Evolutionary conservation across 2,113 vertebrate species (phyloP).

Genomic region (Nycticebus coucang): DNA sequence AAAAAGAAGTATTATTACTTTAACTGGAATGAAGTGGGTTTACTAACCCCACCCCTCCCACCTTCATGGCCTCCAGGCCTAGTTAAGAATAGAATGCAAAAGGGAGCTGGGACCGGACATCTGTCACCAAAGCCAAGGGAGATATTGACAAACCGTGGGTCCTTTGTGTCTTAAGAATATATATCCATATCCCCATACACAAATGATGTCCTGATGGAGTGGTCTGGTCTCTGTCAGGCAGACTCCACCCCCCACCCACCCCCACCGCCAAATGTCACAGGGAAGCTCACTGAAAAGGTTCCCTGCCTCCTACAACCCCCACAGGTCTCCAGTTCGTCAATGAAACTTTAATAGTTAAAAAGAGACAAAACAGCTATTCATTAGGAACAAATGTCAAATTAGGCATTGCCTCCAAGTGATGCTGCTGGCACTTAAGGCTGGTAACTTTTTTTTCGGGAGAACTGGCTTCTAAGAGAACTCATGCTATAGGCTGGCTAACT

Average conservation of each 20-base stretch:
- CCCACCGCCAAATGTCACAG: not conserved
- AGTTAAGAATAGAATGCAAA: slow-evolving; percentile 55
- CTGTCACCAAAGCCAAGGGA: slow-evolving; percentile 69
- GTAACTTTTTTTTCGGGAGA: slow-evolving; percentile 46
- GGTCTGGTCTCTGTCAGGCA: not conserved
- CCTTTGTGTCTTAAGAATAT: slow-evolving; percentile 74
- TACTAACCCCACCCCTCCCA: slow-evolving; percentile 15
- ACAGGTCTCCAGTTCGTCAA: slow-evolving; percentile 30
- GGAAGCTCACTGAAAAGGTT: not conserved
- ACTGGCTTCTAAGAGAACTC: not conserved
- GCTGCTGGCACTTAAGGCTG: not conserved
- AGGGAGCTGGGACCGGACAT: slow-evolving; percentile 55
- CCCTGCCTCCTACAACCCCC: not conserved
- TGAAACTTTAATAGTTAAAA: slow-evolving; percentile 41
- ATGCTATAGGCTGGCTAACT: not conserved
- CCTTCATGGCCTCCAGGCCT: slow-evolving; percentile 53
- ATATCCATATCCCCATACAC: not conserved
- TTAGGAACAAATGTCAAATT: slow-evolving; percentile 63
- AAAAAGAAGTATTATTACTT: slow-evolving; percentile 3
- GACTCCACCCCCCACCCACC: not conserved
- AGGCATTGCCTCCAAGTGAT: slow-evolving; percentile 15
- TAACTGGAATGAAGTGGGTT: not conserved
- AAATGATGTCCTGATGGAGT: not conserved
- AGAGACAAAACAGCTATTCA: slow-evolving; percentile 69
- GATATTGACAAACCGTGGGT: slow-evolving; percentile 65